Conservation (phyloP, 2,113 vertebrate genomes). For the Probosciger aterrimus region DNA sequence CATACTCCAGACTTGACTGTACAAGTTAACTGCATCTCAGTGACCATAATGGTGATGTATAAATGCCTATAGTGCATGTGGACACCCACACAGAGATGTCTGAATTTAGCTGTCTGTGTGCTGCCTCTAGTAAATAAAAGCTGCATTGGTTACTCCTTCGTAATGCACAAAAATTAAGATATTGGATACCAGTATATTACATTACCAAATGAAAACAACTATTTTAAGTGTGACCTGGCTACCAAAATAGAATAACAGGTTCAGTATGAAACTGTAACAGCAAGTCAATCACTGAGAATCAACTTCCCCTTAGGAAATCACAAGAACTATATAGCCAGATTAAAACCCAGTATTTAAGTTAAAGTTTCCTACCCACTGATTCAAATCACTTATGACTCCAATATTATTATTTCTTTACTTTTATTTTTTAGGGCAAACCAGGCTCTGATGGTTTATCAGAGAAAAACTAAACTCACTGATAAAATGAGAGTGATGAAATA, state of each 20-base stretch:
- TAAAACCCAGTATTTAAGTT: background rate
- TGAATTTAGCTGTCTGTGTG: background rate
- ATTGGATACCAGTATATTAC: background rate
- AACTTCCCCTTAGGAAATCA: background rate
- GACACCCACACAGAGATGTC: background rate
- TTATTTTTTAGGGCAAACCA: background rate
- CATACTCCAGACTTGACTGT: background rate
- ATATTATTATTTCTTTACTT: background rate
- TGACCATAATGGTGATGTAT: background rate
- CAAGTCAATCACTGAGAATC: background rate
- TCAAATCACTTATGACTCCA: background rate
- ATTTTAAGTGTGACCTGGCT: background rate
- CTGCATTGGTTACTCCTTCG: background rate
- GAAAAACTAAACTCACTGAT: background rate
- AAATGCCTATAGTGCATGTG: background rate
- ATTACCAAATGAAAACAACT: fast-evolving
- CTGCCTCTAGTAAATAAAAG: background rate
- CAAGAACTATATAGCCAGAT: background rate
- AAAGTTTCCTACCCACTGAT: background rate
- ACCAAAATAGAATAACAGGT: background rate
- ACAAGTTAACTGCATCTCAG: background rate
- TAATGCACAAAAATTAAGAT: background rate
- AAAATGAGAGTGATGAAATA: background rate
- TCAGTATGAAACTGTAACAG: background rate
- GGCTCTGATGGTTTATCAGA: background rate